Evolutionary conservation across 1,140 invertebrate species (phyloP).

Genomic region (Lasioglossum albipes): DNA sequence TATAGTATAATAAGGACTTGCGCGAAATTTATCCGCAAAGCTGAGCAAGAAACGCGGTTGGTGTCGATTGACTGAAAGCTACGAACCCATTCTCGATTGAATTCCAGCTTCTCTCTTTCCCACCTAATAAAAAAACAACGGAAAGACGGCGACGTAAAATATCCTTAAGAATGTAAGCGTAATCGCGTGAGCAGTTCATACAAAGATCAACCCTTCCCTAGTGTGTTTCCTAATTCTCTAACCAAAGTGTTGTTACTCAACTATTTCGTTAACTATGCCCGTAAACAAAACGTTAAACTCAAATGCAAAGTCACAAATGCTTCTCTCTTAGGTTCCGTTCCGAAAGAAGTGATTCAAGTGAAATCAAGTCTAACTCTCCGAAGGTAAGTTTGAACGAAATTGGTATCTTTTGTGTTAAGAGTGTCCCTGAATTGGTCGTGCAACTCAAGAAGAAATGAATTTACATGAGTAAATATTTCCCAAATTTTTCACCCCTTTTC

Average conservation of each 20-base stretch:
- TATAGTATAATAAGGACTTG: background rate
- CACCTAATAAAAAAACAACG: background rate
- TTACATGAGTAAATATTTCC: no score
- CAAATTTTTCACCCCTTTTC: no score
- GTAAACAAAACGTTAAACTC: no score
- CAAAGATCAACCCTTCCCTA: constrained; percentile 11
- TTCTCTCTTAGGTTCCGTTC: no score
- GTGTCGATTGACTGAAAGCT: constrained; percentile 3
- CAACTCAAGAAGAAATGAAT: no score
- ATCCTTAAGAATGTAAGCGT: constrained; percentile 37
- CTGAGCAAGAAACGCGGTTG: constrained; percentile 23
- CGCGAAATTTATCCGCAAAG: constrained; percentile 1
- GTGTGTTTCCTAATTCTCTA: no score
- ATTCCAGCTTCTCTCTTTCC: no score
- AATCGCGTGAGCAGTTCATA: constrained; percentile 37
- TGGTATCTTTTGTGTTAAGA: background rate
- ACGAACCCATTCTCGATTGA: background rate
- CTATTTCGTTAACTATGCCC: no score
- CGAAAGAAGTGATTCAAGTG: no score
- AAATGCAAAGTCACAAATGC: no score
- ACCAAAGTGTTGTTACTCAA: no score
- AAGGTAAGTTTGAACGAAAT: background rate
- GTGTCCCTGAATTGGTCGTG: no score
- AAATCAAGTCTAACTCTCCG: background rate
- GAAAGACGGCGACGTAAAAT: background rate